Conservation (phyloP, 2,113 vertebrate genomes). For the Mandrillus leucophaeus region DNA sequence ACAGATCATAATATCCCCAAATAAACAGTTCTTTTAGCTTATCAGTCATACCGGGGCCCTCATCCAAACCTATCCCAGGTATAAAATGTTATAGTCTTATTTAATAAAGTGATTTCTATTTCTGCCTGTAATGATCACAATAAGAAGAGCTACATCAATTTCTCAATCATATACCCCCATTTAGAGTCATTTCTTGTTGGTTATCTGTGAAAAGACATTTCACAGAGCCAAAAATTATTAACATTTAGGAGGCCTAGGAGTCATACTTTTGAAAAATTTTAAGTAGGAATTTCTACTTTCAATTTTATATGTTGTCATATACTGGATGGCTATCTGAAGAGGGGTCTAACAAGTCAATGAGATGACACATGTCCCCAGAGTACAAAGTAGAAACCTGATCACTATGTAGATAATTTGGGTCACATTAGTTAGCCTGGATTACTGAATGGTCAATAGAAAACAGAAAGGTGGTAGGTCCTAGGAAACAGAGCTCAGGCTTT, state of each 20-base stretch:
- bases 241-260: not conserved
- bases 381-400: not conserved
- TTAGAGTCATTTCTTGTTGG: not conserved
- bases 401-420: not conserved
- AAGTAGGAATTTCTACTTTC: not conserved
- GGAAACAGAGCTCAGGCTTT: not conserved
- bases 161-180: not conserved
- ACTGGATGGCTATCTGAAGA: not conserved
- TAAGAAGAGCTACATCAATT: not conserved
- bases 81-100: not conserved
- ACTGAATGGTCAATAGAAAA: not conserved
- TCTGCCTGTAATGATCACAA: not conserved
- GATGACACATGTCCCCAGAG: not conserved
- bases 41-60: not conserved
- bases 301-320: not conserved
- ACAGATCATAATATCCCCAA: not conserved
- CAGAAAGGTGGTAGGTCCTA: accelerated
- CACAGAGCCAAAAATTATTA: not conserved
- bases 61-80: not conserved
- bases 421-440: not conserved
- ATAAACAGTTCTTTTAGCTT: not conserved
- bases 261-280: not conserved
- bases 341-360: not conserved
- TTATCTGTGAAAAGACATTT: not conserved
- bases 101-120: not conserved